Conservation (phyloP, 2,797 vertebrate genomes). For the Gymnodraco acuticeps region DNA sequence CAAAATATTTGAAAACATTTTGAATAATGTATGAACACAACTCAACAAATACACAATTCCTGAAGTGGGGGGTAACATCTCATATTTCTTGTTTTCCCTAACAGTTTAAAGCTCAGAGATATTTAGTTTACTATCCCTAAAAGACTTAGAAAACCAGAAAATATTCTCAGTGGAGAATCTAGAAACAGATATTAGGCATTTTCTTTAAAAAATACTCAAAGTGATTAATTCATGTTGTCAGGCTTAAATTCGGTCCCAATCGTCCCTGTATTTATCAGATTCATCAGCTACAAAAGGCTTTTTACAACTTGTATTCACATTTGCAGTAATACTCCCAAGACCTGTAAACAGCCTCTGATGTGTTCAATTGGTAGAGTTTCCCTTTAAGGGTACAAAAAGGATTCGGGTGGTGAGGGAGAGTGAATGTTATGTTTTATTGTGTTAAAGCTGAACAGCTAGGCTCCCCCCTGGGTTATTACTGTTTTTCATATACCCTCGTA, state of each 20-base stretch:
- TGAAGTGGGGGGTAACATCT: too few species aligned
- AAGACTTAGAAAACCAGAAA: background rate
- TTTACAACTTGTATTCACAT: background rate
- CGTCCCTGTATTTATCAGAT: background rate
- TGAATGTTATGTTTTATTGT: conserved; percentile 1
- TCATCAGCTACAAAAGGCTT: background rate
- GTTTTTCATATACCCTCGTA: background rate
- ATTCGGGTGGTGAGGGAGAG: background rate
- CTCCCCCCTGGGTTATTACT: background rate
- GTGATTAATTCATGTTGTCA: too few species aligned
- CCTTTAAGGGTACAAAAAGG: background rate
- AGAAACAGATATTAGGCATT: background rate
- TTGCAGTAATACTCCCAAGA: background rate
- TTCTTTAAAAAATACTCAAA: background rate
- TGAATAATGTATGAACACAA: too few species aligned
- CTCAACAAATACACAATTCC: too few species aligned
- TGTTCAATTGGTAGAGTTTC: background rate
- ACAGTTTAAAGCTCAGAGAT: background rate
- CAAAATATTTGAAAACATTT: too few species aligned
- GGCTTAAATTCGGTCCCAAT: too few species aligned
- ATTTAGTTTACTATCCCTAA: too few species aligned
- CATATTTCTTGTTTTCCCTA: background rate
- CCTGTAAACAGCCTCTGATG: conserved; percentile 4
- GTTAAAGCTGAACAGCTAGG: background rate
- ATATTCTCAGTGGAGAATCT: background rate